These are phyloP conservation scores for Chorisops tibialis DNA, from an alignment of 2,888 invertebrate genomes.

Conservation along the genomic window DNA sequence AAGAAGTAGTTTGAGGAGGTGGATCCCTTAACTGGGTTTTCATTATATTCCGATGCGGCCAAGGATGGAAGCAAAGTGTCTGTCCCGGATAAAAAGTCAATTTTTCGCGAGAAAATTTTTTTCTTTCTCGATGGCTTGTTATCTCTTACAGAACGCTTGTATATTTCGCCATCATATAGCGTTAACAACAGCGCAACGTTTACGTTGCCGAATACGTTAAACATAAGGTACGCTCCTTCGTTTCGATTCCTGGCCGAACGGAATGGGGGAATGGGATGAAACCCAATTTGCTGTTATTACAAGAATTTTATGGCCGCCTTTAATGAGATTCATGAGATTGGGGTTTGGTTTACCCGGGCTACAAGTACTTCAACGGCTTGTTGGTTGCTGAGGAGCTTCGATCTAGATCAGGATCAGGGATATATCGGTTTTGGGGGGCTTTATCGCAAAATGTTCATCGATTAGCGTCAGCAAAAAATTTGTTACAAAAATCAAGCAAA, in stretches of 20 bases:
- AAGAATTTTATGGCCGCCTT: slow-evolving; percentile 42
- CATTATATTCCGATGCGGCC: not conserved
- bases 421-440: not conserved
- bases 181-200: too few relatives aligned
- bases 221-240: not conserved
- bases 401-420: slow-evolving; percentile 1
- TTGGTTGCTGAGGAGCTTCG: not conserved
- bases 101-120: slow-evolving; percentile 13
- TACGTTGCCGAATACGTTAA: not conserved
- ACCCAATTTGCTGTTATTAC: slow-evolving; percentile 43
- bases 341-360: not conserved
- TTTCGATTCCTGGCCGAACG: slow-evolving; percentile 18
- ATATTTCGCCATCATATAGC: too few relatives aligned
- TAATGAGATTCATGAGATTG: slow-evolving; percentile 44
- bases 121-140: slow-evolving; percentile 4
- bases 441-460: not conserved
- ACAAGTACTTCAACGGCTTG: not conserved
- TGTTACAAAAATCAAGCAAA: too few relatives aligned
- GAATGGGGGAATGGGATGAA: slow-evolving; percentile 40
- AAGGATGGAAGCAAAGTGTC: not conserved
- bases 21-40: slow-evolving; percentile 26
- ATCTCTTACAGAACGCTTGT: slow-evolving; percentile 1
- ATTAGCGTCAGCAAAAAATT: not conserved
- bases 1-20: slow-evolving; percentile 23
- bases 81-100: slow-evolving; percentile 24